Base-by-base conservation (phyloP, 2,888 invertebrate genomes). In the Lissonota sp. region DNA sequence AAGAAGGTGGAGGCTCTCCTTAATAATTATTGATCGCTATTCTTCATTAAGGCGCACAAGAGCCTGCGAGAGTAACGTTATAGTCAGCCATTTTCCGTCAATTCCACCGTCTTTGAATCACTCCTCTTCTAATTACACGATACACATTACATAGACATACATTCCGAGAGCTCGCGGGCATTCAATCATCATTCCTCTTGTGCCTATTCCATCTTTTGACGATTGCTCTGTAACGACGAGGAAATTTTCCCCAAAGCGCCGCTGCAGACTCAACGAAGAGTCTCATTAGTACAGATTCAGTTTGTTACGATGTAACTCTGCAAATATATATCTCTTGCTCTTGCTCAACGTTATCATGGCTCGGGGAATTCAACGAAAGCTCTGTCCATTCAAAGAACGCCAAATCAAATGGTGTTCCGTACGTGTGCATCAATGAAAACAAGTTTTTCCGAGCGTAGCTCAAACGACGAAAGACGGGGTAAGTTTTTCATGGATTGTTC, bases 11-110 rank as follows among this genome's bases (percentile, higher is more conserved):
- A 53, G 70, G 37, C 51, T 26, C 66, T 55, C 71, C 71, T 26
- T 77, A 81, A 81, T 78, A 70, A 78, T 77, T 77, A 78, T 77
- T 74, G 70, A 81, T 81, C 62, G 42, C 70, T 62, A 73, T 64
- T 70, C 64, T 10, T 14, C 60, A 60, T 53, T 66, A 66, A 62
- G 26, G 16, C 14, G 55, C 16, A 49, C 12, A n/a, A 14, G 49
- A 53, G 26, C 51, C 49, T 63, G 51, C 40, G 70, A 74, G 46
- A 26, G 26, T 26, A 64, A 64, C 14, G 70, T 73, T 73, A n/a
- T n/a, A 69, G 73, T 64, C 64, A 60, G 70, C 73, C 51, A 70
- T 78, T 81, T 74, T 53, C 44, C 55, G 39, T 60, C 37, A 37
- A 26, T 55, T 42, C 6, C 16, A 26, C 42, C 51, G 64, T 60